Percentiles rank a stretch among this genome's conserved stretches.
Conservation (phyloP, 2,797 vertebrate species). For the Chelon labrosus region DNA sequence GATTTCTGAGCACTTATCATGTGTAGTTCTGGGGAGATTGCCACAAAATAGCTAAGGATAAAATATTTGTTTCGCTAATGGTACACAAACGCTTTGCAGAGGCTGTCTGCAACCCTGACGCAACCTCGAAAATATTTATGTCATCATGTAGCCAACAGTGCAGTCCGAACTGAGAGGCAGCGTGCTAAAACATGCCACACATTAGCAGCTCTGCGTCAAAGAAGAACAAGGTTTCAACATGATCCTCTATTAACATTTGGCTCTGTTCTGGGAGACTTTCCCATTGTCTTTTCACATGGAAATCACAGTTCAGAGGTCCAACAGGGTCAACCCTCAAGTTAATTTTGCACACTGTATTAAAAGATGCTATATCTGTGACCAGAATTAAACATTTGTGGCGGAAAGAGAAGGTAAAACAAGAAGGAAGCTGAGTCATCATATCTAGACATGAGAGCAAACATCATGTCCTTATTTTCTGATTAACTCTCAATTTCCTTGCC, state of each 20-base stretch:
- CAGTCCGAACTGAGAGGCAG: background rate
- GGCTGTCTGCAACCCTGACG: constrained; percentile 42
- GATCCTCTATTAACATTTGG: constrained; percentile 1
- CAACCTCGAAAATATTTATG: constrained; percentile 61
- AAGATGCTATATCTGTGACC: background rate
- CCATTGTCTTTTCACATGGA: constrained; percentile 11
- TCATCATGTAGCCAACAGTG: constrained; percentile 3
- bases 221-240: constrained; percentile 14
- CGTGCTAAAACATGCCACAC: constrained; percentile 68
- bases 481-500: constrained; percentile 28
- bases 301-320: background rate
- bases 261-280: background rate
- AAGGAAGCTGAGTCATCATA: background rate
- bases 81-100: background rate
- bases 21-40: background rate
- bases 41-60: background rate
- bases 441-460: constrained; percentile 15
- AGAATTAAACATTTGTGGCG: background rate
- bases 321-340: constrained; percentile 5
- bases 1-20: background rate
- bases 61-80: background rate
- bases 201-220: constrained; percentile 1
- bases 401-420: background rate
- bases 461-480: constrained; percentile 40
- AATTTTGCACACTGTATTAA: background rate